These are phyloP conservation scores for Cirrhinus molitorella DNA, from an alignment of 2,797 vertebrate genomes.

Conservation along the genomic window DNA sequence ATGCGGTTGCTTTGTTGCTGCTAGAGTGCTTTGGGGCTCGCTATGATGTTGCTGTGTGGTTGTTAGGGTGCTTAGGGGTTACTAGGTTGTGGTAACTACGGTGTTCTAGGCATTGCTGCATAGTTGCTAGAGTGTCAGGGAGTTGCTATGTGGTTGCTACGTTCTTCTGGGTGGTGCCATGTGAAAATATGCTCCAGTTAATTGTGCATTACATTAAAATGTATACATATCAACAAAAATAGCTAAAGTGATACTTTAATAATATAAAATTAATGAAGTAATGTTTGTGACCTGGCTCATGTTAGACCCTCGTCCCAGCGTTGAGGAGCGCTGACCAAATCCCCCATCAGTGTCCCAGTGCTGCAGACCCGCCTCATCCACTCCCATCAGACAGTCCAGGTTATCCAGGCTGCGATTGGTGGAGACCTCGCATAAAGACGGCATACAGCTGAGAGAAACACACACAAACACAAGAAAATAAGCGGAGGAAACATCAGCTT, in stretches of 20 bases:
- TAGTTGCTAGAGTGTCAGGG: not conserved
- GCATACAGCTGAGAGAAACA: slow-evolving; percentile 74
- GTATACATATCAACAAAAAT: not conserved
- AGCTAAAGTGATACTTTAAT: slow-evolving; percentile 9
- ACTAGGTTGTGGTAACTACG: not conserved
- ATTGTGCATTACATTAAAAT: not conserved
- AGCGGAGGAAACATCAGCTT: slow-evolving; percentile 39
- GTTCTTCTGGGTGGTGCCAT: not conserved
- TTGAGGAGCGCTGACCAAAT: slow-evolving; percentile 86
- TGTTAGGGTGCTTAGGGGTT: not conserved
- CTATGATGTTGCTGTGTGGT: not conserved
- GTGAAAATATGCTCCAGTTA: not conserved
- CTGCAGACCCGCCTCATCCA: slow-evolving; percentile 79
- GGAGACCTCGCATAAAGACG: slow-evolving; percentile 79
- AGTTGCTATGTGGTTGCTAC: not conserved
- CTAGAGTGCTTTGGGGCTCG: not conserved
- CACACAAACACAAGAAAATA: slow-evolving; percentile 24
- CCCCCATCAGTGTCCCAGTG: slow-evolving; percentile 86
- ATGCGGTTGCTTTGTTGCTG: not conserved
- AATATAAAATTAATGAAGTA: slow-evolving; percentile 1
- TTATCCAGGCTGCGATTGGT: slow-evolving; percentile 93
- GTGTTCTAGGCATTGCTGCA: not conserved
- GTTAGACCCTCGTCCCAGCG: slow-evolving; percentile 73
- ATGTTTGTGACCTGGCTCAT: slow-evolving; percentile 84
- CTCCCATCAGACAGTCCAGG: slow-evolving; percentile 92